Evolutionary conservation across 2,797 vertebrate species (phyloP).

Genomic region (Pseudotriccus pelzelni): DNA sequence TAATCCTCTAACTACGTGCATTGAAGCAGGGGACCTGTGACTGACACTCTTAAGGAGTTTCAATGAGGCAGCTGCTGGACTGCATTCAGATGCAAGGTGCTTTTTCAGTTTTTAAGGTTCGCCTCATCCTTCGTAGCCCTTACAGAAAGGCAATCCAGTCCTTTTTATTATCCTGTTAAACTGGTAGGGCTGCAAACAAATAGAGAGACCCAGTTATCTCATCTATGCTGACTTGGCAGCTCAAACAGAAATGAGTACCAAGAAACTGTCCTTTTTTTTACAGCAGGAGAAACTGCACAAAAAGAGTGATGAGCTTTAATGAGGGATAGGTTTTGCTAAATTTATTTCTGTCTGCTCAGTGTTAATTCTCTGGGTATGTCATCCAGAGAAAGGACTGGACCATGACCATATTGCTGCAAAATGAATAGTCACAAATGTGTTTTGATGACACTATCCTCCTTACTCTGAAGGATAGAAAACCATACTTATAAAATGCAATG

Average conservation of each 20-base stretch:
- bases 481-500: background rate
- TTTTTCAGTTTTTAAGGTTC: background rate
- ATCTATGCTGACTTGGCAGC: background rate
- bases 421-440: background rate
- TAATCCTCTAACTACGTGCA: conserved; percentile 31
- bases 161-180: background rate
- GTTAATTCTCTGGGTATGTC: background rate
- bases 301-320: background rate
- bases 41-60: background rate
- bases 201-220: background rate
- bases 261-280: background rate
- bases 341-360: background rate
- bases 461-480: background rate
- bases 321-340: background rate
- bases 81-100: background rate
- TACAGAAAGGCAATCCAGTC: background rate
- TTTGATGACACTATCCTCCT: background rate
- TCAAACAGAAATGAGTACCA: background rate
- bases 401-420: background rate
- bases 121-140: background rate
- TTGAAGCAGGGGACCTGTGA: background rate
- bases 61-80: background rate
- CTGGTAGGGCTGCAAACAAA: background rate
- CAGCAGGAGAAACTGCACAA: background rate
- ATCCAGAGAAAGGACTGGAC: background rate